These are phyloP conservation scores for Tupiocoris notatus DNA, from an alignment of 2,888 invertebrate genomes.

Conservation along the genomic window DNA sequence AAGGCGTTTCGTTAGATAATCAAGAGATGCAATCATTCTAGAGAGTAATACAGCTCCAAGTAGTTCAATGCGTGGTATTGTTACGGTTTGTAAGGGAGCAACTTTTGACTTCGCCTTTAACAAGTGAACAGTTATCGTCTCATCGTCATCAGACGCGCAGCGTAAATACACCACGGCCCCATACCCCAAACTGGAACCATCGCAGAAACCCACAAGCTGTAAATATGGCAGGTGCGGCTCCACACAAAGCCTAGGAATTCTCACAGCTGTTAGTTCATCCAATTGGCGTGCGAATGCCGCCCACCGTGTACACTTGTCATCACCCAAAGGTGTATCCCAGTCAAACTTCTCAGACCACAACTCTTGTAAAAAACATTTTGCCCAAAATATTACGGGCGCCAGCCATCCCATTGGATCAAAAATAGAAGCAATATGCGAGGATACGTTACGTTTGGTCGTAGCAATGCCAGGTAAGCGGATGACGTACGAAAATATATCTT, in stretches of 20 bases:
- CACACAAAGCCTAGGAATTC: background rate
- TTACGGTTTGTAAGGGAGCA: background rate
- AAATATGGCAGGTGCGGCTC: background rate
- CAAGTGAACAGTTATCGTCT: background rate
- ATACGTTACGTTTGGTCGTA: background rate
- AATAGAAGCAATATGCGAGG: background rate
- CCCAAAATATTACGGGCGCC: background rate
- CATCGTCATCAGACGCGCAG: no score
- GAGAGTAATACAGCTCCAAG: background rate
- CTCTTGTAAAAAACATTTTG: background rate
- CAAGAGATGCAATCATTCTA: background rate
- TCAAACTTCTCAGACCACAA: background rate
- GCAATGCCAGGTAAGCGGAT: background rate
- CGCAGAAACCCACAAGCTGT: background rate
- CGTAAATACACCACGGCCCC: no score
- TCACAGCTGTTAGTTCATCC: background rate
- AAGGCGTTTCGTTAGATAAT: background rate
- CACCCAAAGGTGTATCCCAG: conserved; percentile 10
- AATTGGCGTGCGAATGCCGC: no score
- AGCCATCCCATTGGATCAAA: background rate
- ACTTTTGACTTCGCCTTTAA: background rate
- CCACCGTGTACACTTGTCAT: no score
- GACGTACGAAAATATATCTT: background rate
- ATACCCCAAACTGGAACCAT: background rate
- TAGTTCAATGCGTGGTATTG: background rate